These are phyloP conservation scores for Synaphobranchus kaupii DNA, from an alignment of 2,797 vertebrate genomes.

Conservation along the genomic window DNA sequence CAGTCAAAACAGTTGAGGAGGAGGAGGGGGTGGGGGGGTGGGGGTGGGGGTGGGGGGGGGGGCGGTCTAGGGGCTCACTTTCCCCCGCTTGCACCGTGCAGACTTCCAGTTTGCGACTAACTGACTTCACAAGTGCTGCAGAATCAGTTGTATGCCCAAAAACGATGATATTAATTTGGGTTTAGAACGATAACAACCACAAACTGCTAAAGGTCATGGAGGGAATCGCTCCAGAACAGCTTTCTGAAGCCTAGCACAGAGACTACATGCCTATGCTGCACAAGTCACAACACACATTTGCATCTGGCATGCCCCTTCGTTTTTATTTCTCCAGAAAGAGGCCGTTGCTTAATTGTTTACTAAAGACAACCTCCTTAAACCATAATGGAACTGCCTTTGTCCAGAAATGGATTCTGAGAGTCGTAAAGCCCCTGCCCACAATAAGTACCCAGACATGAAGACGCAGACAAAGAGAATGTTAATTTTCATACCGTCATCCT, in stretches of 20 bases:
- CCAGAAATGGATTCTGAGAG: conserved; percentile 62
- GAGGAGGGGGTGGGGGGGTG: not conserved
- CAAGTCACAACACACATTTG: not conserved
- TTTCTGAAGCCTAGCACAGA: not conserved
- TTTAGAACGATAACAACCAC: not conserved
- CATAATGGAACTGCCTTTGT: conserved; percentile 65
- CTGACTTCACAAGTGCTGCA: not conserved
- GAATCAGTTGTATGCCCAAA: not conserved
- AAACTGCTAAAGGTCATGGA: not conserved
- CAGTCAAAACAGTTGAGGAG: conserved; percentile 63
- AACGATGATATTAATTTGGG: not conserved
- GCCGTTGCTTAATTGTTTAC: conserved; percentile 50
- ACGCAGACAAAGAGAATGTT: conserved; percentile 95
- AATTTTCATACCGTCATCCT: conserved; percentile 91
- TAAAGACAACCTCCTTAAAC: conserved; percentile 59
- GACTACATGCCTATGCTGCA: not conserved
- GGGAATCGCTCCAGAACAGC: not conserved
- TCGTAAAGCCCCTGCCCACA: conserved; percentile 75
- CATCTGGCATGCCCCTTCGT: conserved; percentile 23
- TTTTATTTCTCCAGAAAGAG: conserved; percentile 63
- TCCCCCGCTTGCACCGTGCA: not conserved
- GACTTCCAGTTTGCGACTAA: not conserved
- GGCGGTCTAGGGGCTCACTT: not conserved
- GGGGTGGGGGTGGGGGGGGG: not conserved
- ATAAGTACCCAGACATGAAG: conserved; percentile 80